Conservation (phyloP, 2,797 vertebrate species). For the Semotilus atromaculatus region DNA sequence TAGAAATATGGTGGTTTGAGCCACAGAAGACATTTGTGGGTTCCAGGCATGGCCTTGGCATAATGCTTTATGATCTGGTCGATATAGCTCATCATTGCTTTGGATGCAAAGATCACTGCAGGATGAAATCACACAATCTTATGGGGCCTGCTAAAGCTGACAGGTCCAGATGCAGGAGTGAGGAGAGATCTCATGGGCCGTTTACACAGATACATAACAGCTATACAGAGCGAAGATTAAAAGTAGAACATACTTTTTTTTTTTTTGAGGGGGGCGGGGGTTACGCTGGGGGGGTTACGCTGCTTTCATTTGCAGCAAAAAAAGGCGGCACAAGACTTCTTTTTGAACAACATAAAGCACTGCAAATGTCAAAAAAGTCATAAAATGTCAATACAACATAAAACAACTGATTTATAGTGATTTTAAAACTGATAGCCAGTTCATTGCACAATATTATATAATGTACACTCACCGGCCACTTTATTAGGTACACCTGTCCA, state of each 20-base stretch:
- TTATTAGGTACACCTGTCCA: too few species aligned
- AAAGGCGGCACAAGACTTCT: not conserved
- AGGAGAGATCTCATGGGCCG: not conserved
- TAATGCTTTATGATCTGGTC: slow-evolving; percentile 42
- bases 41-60: slow-evolving; percentile 34
- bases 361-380: not conserved
- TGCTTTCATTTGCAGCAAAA: not conserved
- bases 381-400: too few species aligned
- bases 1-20: slow-evolving; percentile 45
- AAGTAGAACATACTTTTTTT: too few species aligned
- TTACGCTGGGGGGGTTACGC: too few species aligned
- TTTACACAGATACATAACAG: not conserved
- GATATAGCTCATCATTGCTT: slow-evolving; percentile 40
- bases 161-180: slow-evolving; percentile 1
- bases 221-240: not conserved
- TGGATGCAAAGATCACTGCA: slow-evolving; percentile 41
- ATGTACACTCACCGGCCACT: too few species aligned
- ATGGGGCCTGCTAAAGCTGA: slow-evolving; percentile 5
- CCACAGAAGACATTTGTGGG: slow-evolving; percentile 41
- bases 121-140: slow-evolving; percentile 40
- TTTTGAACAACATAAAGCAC: not conserved
- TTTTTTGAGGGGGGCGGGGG: too few species aligned
- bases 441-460: not conserved
- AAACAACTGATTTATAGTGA: not conserved
- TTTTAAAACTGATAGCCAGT: too few species aligned